Evolutionary conservation across 2,797 vertebrate genomes (phyloP), one percentile per base, ranked within the genome.

Genomic region (Acrossocheilus wenchowensis): DNA sequence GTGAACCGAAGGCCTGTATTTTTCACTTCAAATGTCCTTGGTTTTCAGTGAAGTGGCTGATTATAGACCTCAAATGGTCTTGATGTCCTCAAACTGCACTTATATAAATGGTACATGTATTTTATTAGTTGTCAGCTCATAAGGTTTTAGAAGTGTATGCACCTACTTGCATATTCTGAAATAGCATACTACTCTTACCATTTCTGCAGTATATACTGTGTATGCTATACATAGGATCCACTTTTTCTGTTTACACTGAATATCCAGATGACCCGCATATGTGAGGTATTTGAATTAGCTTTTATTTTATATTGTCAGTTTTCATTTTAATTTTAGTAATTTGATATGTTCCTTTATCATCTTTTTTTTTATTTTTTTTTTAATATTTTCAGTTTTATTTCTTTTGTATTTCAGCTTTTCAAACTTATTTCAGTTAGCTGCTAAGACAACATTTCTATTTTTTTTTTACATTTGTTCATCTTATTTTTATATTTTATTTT

Each of bases 1-100:
- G 6, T 69, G 30, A 83, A 50, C 48, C 62, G n/a, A 74, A 72
- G 45, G 10, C 57, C 39, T 74, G 15, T 9, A 21, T 78, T 68
- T 50, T 68, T 39, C 23, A 68, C 82, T 84, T 36, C 45, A 77
- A 26, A 78, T 52, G 82, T 68, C 30, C 30, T 30, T 66, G 43
- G n/a, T 26, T 77, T 83, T 74, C 54, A 36, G 10, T 64, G 39
- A 60, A 36, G n/a, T 21, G 57, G 41, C 19, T 83, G 71, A 64
- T 75, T 77, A 19, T 73, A 73, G 69, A 74, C 12, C 19, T 74
- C 69, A 45, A 10, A 34, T 30, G 48, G 34, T 54, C 45, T 68
- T 68, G n/a, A 21, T 77, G 7, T 15, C 19, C 26, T 64, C 26
- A 48, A 17, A 23, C n/a, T 23, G 2, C 39, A 26, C 26, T 52